Base-by-base conservation (phyloP, 2,888 invertebrate genomes). In the Drosophila mercatorum region DNA sequence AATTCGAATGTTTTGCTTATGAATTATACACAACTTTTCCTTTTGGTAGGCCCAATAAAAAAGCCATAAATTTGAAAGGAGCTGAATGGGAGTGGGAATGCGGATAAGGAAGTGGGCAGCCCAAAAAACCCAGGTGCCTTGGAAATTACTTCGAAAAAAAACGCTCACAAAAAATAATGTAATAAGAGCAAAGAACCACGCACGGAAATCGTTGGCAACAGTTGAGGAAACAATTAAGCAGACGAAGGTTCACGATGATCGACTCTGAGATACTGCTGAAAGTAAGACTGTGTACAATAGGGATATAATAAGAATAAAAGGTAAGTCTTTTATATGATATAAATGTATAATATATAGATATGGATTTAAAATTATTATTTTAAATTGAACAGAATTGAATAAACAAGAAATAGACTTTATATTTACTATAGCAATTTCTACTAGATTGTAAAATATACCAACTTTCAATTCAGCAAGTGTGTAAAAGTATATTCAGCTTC, bases 1-100 rank as follows among this genome's bases (percentile, higher is more conserved):
- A 68, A 68, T 61, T 52, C 61, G 65, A 66, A 62, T 83, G 73
- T 65, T 61, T 71, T 43, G 59, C 74, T 74, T 89, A 81, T 84
- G 82, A 89, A 87, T 84, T 89, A 84, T 53, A 84, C 84, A 84
- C 62, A 59, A 68, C 52, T 56, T 60, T 61, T 11, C 26, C 31
- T 47, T 46, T 51, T 51, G 75, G 75, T 22, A 49, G 41, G 31
- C 49, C 46, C 63, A 70, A 79, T 79, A 75, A 70, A 79, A 63
- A 31, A 36, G 43, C 64, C 70, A 62, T 57, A 69, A 63, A 43
- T 57, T 57, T 36, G 22, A 57, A 57, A 26, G 34, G 26, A 26
- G 5, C 56, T 34, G n/a, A 14, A n/a, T 28, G 55, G 14, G 5
- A 26, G 34, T 46, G 47, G 5, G 28, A 14, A 26, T 14, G 22